Base-by-base conservation (phyloP, 2,797 vertebrate species). In the Sebastes flavidus region DNA sequence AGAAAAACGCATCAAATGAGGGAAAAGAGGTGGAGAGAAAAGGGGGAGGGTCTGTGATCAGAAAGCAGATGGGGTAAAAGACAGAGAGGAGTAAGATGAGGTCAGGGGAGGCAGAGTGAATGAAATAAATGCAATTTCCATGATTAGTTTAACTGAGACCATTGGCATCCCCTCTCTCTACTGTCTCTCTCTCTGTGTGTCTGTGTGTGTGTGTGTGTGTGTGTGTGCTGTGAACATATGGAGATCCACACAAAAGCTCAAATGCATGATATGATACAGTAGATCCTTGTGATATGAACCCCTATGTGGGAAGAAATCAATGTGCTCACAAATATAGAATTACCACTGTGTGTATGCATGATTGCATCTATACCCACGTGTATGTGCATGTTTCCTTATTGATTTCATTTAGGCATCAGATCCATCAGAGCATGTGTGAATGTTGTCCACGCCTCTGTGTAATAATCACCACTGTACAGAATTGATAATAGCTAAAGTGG, bases 81-180 rank as follows among this genome's bases (percentile, higher is more conserved):
- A 61, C n/a, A 61, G 8, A 52, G 29, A 55, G 30, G 46, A 65
- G 16, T 49, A 77, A 82, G 72, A 84, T 24, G 65, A 49, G 74
- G 54, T 46, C 22, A 75, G 70, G 63, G 62, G 83, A 90, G 83
- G 77, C 42, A 78, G 66, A 78, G 75, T 79, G 84, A 85, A 74
- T 84, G 84, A 87, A 89, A 91, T 79, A 90, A 92, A 91, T 89
- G 80, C 30, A 81, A 89, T 91, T 87, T 87, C 46, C 42, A 82
- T 86, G 73, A 93, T 93, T 86, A 83, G 86, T 92, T 91, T 89
- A 92, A 88, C 70, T 59, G 85, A 69, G 42, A 82, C 81, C 84
- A 87, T 82, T 87, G 89, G 77, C 72, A 81, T 85, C 75, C 46
- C 46, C 8, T 22, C 55, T 63, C 34, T 30, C 36, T 16, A 12